Evolutionary conservation across 1,140 invertebrate species (phyloP).

Genomic region (Halictus rubicundus): DNA sequence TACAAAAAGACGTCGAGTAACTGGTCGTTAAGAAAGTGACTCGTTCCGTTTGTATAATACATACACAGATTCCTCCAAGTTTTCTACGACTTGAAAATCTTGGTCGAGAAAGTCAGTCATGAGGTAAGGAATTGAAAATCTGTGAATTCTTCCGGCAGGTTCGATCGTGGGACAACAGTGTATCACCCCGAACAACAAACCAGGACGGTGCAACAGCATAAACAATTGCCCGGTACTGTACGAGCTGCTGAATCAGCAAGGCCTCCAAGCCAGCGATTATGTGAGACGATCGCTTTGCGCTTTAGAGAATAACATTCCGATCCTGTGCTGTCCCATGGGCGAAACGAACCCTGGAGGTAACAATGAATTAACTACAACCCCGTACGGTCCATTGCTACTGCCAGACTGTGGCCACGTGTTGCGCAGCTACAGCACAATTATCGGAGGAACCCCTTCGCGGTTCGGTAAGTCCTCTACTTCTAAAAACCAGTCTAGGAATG

Average conservation of each 20-base stretch:
- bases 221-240: slow-evolving; percentile 77
- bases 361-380: too few species aligned
- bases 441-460: slow-evolving; percentile 66
- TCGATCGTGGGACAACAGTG: slow-evolving; percentile 11
- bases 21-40: too few species aligned
- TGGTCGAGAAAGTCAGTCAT: too few species aligned
- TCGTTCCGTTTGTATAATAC: too few species aligned
- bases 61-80: too few species aligned
- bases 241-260: slow-evolving; percentile 68
- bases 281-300: slow-evolving; percentile 81
- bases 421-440: slow-evolving; percentile 53
- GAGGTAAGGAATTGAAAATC: too few species aligned
- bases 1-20: too few species aligned
- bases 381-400: slow-evolving; percentile 49
- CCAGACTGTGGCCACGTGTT: slow-evolving; percentile 70
- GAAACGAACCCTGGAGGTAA: too few species aligned
- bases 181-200: slow-evolving; percentile 12
- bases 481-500: too few species aligned
- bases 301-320: slow-evolving; percentile 78
- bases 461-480: slow-evolving; percentile 53
- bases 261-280: slow-evolving; percentile 69
- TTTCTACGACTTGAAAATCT: too few species aligned
- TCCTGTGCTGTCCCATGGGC: slow-evolving; percentile 84
- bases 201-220: slow-evolving; percentile 79
- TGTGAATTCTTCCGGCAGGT: too few species aligned